A percentile compares a stretch with the other conserved stretches of the same genome.
phyloP scores from a whole-genome alignment of 2,113 vertebrate species.

The Coptodon bakossiorum region DNA sequence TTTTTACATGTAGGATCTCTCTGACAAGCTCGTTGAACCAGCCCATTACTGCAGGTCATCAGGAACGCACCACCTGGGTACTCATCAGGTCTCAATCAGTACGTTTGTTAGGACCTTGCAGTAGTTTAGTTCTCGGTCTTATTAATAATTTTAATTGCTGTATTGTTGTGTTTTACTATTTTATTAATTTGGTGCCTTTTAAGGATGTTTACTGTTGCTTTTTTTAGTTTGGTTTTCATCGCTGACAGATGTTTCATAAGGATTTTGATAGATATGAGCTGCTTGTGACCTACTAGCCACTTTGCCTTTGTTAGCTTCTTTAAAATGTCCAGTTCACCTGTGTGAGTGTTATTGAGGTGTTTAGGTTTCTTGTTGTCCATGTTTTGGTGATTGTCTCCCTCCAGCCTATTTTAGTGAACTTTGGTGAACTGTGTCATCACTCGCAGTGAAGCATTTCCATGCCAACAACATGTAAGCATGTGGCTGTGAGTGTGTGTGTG shows the following conservation, averaged over 20 bases:
- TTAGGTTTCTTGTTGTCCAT: not conserved
- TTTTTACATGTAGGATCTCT: not conserved
- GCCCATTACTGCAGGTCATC: not conserved
- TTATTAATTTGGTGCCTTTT: not conserved
- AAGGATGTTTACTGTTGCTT: not conserved
- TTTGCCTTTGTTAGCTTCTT: not conserved
- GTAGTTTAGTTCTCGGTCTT: not conserved
- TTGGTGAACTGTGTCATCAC: not conserved
- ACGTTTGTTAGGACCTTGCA: not conserved
- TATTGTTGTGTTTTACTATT: not conserved
- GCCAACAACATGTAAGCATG: not conserved
- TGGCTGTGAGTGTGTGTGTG: not conserved
- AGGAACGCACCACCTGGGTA: not conserved
- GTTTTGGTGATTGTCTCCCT: not conserved
- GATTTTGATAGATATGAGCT: not conserved
- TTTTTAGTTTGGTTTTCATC: not conserved
- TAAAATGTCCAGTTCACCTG: not conserved
- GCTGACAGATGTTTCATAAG: not conserved
- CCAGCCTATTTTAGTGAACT: not conserved
- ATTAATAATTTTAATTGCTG: not conserved
- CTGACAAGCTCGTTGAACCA: not conserved
- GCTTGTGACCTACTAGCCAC: not conserved
- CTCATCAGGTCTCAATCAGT: no score
- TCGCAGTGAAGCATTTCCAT: not conserved
- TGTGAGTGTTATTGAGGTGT: not conserved